These are phyloP conservation scores for Chymomyza amoena DNA, from an alignment of 2,888 invertebrate species.

Conservation along the genomic window DNA sequence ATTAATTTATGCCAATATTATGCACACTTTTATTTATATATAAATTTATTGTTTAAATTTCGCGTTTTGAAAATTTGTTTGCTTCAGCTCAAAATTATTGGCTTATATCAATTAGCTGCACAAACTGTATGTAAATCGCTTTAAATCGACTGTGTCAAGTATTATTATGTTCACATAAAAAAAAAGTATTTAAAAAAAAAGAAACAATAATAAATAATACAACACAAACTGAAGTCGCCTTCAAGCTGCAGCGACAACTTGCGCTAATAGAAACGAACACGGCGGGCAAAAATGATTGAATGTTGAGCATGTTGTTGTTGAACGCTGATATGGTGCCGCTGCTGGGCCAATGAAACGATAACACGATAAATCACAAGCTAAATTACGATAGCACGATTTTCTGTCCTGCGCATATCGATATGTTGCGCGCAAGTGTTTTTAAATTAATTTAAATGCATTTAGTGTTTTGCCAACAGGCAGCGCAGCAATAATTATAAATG, in stretches of 20 bases:
- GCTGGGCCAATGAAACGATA: neutral
- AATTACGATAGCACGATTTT: too few species aligned
- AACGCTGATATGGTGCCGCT: neutral
- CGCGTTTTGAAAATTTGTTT: slow-evolving; percentile 18
- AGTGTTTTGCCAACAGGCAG: too few species aligned
- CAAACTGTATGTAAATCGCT: neutral
- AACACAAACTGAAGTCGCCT: slow-evolving; percentile 38
- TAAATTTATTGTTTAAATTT: slow-evolving; percentile 13
- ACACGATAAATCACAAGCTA: neutral
- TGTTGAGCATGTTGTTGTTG: neutral
- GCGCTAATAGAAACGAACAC: slow-evolving; percentile 32
- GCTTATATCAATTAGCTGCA: neutral
- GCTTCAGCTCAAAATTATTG: neutral
- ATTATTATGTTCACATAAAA: slow-evolving; percentile 25
- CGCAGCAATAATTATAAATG: too few species aligned
- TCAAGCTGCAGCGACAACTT: slow-evolving; percentile 9
- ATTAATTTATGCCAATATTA: slow-evolving; percentile 32
- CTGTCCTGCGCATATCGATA: neutral
- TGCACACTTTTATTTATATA: slow-evolving; percentile 28
- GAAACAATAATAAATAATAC: slow-evolving; percentile 28
- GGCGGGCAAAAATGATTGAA: slow-evolving; percentile 31
- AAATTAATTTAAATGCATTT: too few species aligned
- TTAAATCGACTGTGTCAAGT: neutral
- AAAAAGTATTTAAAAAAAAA: slow-evolving; percentile 32
- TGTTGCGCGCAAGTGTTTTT: neutral